A percentile compares a stretch with the other conserved stretches of the same genome.
These are phyloP conservation scores for Montipora foliosa DNA, from an alignment of 64 coral and sea anemone genomes.

Conservation along the genomic window DNA sequence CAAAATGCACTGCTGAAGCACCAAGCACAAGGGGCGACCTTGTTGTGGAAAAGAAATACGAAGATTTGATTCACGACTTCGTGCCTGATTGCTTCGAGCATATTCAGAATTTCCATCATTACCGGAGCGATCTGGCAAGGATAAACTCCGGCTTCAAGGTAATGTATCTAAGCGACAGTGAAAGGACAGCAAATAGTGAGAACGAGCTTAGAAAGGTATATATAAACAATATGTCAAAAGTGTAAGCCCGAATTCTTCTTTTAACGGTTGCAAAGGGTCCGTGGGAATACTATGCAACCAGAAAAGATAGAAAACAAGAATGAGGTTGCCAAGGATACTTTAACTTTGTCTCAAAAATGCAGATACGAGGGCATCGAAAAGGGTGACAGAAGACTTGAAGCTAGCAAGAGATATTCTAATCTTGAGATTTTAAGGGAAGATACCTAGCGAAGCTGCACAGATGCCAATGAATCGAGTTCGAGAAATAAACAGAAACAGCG, in stretches of 20 bases:
- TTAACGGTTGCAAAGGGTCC: not conserved
- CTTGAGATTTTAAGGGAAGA: not conserved
- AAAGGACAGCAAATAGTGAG: not conserved
- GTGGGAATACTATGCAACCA: not conserved
- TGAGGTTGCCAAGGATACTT: too few relatives aligned
- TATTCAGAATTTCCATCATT: slow-evolving; percentile 26
- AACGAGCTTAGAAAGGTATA: not conserved
- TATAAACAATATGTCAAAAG: not conserved
- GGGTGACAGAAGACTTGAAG: not conserved
- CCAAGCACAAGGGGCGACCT: not conserved
- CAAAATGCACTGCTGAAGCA: not conserved
- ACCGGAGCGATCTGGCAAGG: slow-evolving; percentile 16
- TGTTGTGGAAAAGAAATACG: not conserved
- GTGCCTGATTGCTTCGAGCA: slow-evolving; percentile 20
- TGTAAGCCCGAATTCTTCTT: not conserved
- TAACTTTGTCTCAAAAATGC: not conserved
- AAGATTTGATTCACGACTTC: slow-evolving; percentile 14
- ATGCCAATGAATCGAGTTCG: not conserved
- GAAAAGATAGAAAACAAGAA: not conserved
- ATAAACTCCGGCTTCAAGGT: slow-evolving; percentile 14
- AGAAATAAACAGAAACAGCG: not conserved
- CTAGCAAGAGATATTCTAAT: not conserved
- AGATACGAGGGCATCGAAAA: not conserved
- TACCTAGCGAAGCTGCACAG: not conserved
- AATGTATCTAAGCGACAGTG: not conserved